Evolutionary conservation across 2,888 invertebrate species (phyloP), one percentile per base, ranked within the genome.

Genomic region (Conops quadrifasciatus): DNA sequence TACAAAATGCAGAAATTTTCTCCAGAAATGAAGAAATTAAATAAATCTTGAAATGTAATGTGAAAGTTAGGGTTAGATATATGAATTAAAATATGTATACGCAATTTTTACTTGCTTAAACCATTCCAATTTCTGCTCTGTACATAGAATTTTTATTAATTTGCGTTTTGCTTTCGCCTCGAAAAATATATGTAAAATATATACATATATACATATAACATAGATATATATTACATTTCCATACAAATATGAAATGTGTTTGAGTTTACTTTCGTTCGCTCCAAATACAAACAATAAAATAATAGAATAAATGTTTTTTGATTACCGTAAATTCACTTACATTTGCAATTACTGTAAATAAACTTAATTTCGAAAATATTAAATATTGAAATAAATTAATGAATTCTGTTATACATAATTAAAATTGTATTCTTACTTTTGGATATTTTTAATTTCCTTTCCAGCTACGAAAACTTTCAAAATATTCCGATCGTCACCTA

Each of bases 401-500:
- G 21, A 19, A 56, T 56, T 15, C 56, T 60, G 56, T 63, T 70
- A 49, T 63, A 65, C 65, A 56, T 53, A 70, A 70, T 62, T 24
- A 51, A 49, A 49, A 24, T n/a, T 58, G 26, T 9, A 21, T 1
- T 24, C 15, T 26, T 49, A 13, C 9, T 30, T 19, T 62, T 1
- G 21, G 1, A 1, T 74, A 75, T 73, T 75, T 62, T 84, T 90
- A 7, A 91, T 88, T 80, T 86, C 83, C 75, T 85, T 86, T 4
- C 95, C 95, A 71, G 90, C 89, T 2, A 96, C 93, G 86, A 89
- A 95, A 1, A 95, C 94, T 75, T 89, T 88, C 0, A 82, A 71
- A 73, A 96, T 91, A 83, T 95, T 95, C 73, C 95, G 90, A 83
- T 95, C 94, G 83, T 95, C 95, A 0, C 95, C 95, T 16, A 90